These are phyloP conservation scores for Sinocyclocheilus rhinocerous DNA, from an alignment of 2,113 vertebrate species.

Conservation along the genomic window DNA sequence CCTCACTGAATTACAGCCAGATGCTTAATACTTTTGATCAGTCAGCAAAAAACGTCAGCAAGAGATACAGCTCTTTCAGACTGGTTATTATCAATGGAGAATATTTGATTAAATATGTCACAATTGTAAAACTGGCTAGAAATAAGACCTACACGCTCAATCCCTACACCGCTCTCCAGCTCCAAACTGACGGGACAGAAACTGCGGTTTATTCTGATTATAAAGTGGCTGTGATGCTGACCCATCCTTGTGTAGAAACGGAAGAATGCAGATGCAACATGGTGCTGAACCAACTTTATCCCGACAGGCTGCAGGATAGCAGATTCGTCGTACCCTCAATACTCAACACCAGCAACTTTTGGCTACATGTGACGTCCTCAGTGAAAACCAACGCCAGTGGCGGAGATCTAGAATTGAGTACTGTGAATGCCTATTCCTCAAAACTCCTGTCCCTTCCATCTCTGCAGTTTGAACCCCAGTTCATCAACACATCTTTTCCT, in stretches of 20 bases:
- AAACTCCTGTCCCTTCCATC: background rate
- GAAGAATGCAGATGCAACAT: conserved; percentile 62
- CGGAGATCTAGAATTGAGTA: accelerated
- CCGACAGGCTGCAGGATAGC: accelerated
- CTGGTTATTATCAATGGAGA: conserved; percentile 64
- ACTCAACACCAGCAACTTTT: accelerated
- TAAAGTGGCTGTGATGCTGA: conserved; percentile 61
- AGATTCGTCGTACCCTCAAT: conserved; percentile 60
- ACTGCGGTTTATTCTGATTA: background rate
- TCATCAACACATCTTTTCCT: conserved; percentile 31
- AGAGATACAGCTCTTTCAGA: conserved; percentile 50
- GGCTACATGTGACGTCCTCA: conserved; percentile 51
- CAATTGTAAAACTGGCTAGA: accelerated
- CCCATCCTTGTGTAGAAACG: conserved; percentile 62
- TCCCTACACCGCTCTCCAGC: conserved; percentile 17
- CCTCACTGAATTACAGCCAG: background rate
- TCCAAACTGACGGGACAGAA: accelerated
- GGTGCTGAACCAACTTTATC: conserved; percentile 57
- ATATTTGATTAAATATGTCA: accelerated
- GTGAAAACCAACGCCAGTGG: accelerated
- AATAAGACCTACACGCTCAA: accelerated
- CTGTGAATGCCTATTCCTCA: accelerated
- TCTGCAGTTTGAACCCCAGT: background rate
- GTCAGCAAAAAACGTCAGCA: background rate
- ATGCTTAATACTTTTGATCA: background rate